These are phyloP conservation scores for Cantharis rufa DNA, from an alignment of 2,888 invertebrate species.

Conservation along the genomic window DNA sequence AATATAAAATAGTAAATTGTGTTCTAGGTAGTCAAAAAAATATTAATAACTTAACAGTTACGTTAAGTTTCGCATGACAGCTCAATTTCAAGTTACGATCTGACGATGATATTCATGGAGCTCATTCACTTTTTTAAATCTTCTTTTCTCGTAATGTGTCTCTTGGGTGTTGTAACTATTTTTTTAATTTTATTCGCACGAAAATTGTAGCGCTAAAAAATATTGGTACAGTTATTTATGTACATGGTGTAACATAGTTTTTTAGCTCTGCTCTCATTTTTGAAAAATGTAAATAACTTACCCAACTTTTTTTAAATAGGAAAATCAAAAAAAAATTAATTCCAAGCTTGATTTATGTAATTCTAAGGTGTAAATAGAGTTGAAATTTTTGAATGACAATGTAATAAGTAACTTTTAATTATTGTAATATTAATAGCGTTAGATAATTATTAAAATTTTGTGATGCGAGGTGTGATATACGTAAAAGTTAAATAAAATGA, in stretches of 20 bases:
- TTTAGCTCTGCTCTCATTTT: neutral
- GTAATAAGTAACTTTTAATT: neutral
- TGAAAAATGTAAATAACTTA: neutral
- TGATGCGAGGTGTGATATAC: constrained; percentile 41
- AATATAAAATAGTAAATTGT: constrained; percentile 47
- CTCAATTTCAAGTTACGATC: constrained; percentile 44
- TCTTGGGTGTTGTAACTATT: neutral
- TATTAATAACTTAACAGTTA: constrained; percentile 32
- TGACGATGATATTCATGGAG: constrained; percentile 38
- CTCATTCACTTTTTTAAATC: constrained; percentile 25
- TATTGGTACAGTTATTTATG: neutral
- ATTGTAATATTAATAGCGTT: neutral
- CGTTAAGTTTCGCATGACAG: constrained; percentile 46
- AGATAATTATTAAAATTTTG: constrained; percentile 34
- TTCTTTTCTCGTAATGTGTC: neutral
- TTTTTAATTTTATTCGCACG: neutral
- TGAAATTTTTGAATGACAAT: neutral
- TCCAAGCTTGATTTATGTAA: neutral
- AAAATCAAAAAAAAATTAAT: neutral
- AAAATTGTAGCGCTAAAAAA: neutral
- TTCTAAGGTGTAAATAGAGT: neutral
- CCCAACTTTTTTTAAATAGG: neutral
- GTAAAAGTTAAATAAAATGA: constrained; percentile 8
- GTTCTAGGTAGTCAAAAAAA: constrained; percentile 43
- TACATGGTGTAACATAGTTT: neutral